Conservation (phyloP, 2,113 vertebrate genomes). For the Pomatostomus ruficeps region DNA sequence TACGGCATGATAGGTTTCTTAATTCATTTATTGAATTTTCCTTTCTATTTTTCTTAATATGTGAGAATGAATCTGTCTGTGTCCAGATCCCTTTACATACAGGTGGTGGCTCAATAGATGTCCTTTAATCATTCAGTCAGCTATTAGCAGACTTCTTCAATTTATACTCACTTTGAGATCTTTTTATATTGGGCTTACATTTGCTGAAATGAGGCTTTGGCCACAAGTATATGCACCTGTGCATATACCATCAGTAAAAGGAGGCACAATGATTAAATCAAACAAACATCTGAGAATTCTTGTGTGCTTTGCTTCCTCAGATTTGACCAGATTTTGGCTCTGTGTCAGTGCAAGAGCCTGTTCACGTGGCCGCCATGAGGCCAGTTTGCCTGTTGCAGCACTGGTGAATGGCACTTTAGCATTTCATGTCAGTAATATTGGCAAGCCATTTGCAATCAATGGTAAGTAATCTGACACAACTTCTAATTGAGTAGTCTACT, state of each 20-base stretch:
- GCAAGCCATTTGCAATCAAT: constrained; percentile 45
- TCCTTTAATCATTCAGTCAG: neutral
- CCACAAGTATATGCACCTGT: neutral
- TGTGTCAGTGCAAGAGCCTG: neutral
- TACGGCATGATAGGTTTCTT: neutral
- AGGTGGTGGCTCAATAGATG: neutral
- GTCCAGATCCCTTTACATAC: neutral
- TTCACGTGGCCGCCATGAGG: neutral
- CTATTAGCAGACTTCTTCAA: neutral
- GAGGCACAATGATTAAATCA: neutral
- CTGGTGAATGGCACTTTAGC: constrained; percentile 34
- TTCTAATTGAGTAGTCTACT: constrained; percentile 37
- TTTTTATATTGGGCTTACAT: neutral
- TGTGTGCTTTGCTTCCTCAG: neutral
- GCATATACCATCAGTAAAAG: neutral
- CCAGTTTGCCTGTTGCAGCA: neutral
- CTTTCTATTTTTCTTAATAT: neutral
- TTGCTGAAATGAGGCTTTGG: neutral
- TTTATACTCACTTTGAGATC: neutral
- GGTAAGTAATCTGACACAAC: constrained; percentile 1
- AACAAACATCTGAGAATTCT: neutral
- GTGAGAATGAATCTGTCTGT: neutral
- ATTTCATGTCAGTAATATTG: constrained; percentile 6
- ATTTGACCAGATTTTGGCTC: neutral
- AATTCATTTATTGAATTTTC: neutral